Base-by-base conservation (phyloP, 2,888 invertebrate genomes). In the Stegophylla sp. region DNA sequence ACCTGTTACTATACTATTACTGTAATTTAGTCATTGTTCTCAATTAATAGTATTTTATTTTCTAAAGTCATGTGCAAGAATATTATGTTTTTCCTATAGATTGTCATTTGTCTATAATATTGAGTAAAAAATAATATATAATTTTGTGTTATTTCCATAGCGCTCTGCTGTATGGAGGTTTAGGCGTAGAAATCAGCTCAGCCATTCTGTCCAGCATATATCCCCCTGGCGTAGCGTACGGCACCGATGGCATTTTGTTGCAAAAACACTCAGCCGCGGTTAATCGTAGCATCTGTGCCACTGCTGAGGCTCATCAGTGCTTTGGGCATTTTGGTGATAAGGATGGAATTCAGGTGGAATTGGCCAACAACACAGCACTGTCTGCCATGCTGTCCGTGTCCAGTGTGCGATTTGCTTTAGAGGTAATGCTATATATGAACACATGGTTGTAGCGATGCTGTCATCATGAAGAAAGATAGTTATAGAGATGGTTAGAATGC, bases 181-280 rank as follows among this genome's bases (percentile, higher is more conserved):
- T 89, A 28, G 89, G 89, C 15, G 86, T 87, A 53, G 87, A 88
- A 84, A 86, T 90, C 51, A 87, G 88, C 1, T 85, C 86, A 76
- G 88, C 88, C 1, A 85, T 89, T 26, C 85, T 88, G 3, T 86
- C 87, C 12, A 86, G 88, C 43, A 85, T 89, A 79, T 86, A 88
- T 34, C 87, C 88, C 0, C 87, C 87, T 85, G 86, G 87, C 53
- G 84, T 86, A 4, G 83, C 86, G n/a, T 86, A 85, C 82, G 85
- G 86, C 15, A 86, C 87, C 34, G 86, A 85, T 75, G 88, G 88
- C 82, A 83, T 84, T 17, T 84, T 88, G 23, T 85, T 88, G 71
- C 86, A 87, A 0, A 84, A 85, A 0, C 86, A 85, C 82, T 87
- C 88, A 83, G 84, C 84, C 20, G 86, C 85, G 15, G 87, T 86